Evolutionary conservation across 1,140 invertebrate genomes (phyloP).

Genomic region (Drosophila suzukii): DNA sequence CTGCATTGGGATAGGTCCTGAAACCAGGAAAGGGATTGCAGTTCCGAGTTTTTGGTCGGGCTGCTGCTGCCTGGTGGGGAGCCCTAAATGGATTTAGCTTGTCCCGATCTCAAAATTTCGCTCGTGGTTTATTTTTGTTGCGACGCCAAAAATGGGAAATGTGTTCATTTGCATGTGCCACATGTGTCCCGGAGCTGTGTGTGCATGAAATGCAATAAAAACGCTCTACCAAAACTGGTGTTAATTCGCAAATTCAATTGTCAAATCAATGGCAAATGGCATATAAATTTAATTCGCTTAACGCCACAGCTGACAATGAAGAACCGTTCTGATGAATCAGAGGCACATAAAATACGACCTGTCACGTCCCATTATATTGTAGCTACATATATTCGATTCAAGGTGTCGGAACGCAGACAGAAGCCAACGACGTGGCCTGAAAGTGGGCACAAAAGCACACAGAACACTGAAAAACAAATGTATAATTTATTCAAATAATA

Average conservation of each 20-base stretch:
- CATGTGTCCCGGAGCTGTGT: slow-evolving; percentile 20
- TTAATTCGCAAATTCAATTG: slow-evolving; percentile 75
- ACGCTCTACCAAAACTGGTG: slow-evolving; percentile 19
- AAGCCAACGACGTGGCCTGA: slow-evolving; percentile 3
- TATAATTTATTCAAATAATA: no score
- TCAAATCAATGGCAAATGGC: slow-evolving; percentile 64
- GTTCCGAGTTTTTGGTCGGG: slow-evolving; percentile 20
- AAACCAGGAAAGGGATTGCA: slow-evolving; percentile 5
- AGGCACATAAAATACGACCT: slow-evolving; percentile 30
- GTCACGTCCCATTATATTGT: slow-evolving; percentile 59
- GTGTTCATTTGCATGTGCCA: slow-evolving; percentile 50
- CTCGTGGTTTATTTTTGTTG: slow-evolving; percentile 41
- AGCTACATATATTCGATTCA: slow-evolving; percentile 21
- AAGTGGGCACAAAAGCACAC: slow-evolving; percentile 2
- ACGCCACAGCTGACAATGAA: slow-evolving; percentile 25
- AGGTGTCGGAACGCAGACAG: slow-evolving; percentile 16
- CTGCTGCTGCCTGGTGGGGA: slow-evolving; percentile 20
- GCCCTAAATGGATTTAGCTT: slow-evolving; percentile 60
- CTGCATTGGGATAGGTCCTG: slow-evolving; percentile 48
- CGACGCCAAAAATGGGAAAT: slow-evolving; percentile 23
- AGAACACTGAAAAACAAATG: not conserved
- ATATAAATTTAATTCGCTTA: slow-evolving; percentile 53
- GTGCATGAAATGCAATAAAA: slow-evolving; percentile 38
- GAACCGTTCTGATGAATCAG: slow-evolving; percentile 30
- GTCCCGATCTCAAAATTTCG: slow-evolving; percentile 10